Conservation (phyloP, 2,113 vertebrate species). For the Verasper variegatus region DNA sequence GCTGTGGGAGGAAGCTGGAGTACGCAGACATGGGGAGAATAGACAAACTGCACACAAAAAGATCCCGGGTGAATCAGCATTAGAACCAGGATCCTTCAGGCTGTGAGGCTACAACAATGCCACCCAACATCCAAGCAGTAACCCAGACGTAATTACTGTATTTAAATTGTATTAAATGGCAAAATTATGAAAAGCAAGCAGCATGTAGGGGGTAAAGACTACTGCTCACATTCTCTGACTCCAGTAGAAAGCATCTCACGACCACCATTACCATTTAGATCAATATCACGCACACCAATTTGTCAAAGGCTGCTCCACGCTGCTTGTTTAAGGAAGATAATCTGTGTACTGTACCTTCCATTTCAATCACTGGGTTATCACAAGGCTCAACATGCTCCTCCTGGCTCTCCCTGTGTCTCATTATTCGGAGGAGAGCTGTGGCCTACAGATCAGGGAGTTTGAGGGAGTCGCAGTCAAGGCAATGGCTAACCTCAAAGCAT, state of each 20-base stretch:
- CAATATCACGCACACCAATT: conserved; percentile 43
- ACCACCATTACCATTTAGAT: conserved; percentile 46
- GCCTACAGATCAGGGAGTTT: conserved; percentile 28
- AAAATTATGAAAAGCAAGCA: conserved; percentile 60
- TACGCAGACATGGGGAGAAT: too few species aligned
- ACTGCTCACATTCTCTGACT: conserved; percentile 8
- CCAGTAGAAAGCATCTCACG: conserved; percentile 13
- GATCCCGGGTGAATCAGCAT: too few species aligned
- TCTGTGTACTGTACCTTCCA: conserved; percentile 42
- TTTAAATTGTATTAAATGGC: conserved; percentile 29
- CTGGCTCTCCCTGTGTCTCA: conserved; percentile 9
- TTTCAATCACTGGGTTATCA: conserved; percentile 47
- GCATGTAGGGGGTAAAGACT: conserved; percentile 23
- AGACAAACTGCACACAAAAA: too few species aligned
- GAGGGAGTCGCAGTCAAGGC: conserved; percentile 49
- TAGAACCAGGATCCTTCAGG: too few species aligned
- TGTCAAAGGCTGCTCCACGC: conserved; percentile 13
- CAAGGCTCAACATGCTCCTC: conserved; percentile 2
- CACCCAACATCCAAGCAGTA: too few species aligned
- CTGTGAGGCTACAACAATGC: too few species aligned
- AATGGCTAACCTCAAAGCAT: conserved; percentile 37
- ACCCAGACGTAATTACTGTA: too few species aligned
- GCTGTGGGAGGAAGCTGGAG: neutral
- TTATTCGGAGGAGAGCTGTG: conserved; percentile 14
- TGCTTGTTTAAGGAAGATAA: conserved; percentile 19